Conservation (phyloP, 2,888 invertebrate species). For the Lasioglossum vierecki region DNA sequence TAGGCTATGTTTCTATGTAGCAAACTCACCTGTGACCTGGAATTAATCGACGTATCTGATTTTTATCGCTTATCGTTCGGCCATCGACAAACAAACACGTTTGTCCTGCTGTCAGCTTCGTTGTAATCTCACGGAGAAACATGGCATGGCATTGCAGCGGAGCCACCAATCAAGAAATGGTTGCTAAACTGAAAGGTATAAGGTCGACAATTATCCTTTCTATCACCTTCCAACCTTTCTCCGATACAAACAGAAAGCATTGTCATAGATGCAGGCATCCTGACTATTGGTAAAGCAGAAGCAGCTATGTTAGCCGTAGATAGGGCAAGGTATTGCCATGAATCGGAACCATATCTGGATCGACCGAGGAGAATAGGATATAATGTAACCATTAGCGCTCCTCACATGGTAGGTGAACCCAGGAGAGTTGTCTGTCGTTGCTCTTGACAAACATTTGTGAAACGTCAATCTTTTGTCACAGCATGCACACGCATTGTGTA, state of each 20-base stretch:
- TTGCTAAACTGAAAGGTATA: constrained; percentile 92
- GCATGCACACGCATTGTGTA: constrained; percentile 96
- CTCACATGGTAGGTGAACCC: constrained; percentile 92
- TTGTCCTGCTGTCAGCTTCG: background rate
- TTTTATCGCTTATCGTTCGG: background rate
- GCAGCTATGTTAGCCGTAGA: constrained; percentile 94
- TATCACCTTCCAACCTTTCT: no score
- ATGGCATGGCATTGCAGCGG: constrained; percentile 98
- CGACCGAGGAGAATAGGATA: constrained; percentile 97
- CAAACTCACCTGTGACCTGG: background rate
- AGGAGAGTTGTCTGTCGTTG: background rate
- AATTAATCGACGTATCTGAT: background rate
- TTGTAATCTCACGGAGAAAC: background rate
- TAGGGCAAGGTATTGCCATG: constrained; percentile 91
- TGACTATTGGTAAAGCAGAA: constrained; percentile 90
- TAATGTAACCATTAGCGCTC: constrained; percentile 97
- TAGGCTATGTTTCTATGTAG: background rate
- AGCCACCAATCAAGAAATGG: constrained; percentile 91
- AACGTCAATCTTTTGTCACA: constrained; percentile 78
- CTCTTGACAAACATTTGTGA: no score
- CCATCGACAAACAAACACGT: background rate
- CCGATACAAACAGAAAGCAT: background rate
- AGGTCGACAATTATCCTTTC: constrained; percentile 58
- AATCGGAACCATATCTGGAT: constrained; percentile 92
- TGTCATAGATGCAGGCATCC: constrained; percentile 90